Evolutionary conservation across 1,140 invertebrate genomes (phyloP), one percentile per base, ranked within the genome.

Genomic region (Drosophila sturtevanti): DNA sequence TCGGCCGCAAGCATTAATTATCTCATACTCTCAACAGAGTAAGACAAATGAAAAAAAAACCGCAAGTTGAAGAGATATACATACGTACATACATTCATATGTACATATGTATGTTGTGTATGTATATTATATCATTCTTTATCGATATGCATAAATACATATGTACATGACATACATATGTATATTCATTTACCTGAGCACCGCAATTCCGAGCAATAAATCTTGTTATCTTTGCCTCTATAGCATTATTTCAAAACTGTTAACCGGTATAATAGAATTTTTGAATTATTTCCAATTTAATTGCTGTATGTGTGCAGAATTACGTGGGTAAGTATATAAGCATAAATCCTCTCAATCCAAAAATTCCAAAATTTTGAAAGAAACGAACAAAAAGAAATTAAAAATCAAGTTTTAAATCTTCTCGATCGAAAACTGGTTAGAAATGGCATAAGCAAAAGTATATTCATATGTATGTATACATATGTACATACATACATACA

Each of bases 1-100:
- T 86, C 41, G 41, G 16, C 82, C 70, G 63, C 60, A 67, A 62
- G 77, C 81, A 58, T 14, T 18, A 72, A 73, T 74, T 75, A 75
- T 75, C 72, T 75, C 72, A 75, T 52, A 59, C 38, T 55, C 41
- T 64, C 10, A 44, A 63, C n/a, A 48, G 18, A 14, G 41, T 18
- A 35, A 44, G 63, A 75, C 71, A 75, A 63, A 51, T 63, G 72
- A 68, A 64, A 65, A 64, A 75, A 65, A 76, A 31, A 72, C 72
- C 56, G 75, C 64, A 67, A 34, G 22, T 24, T n/a, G 14, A 52
- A n/a, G 21, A 27, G 11, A 11, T 24, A 27, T 27, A 52, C 22
- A 12, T 27, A 58, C 14, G 34, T 14, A 16, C 27, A 31, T 31
- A 6, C 2, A 7, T 31, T 6, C 27, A 31, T 31, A 31, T n/a